Percentiles rank a stretch among this genome's conserved stretches.
These are phyloP conservation scores for Leptopilina boulardi DNA, from an alignment of 1,140 invertebrate genomes.

Conservation along the genomic window DNA sequence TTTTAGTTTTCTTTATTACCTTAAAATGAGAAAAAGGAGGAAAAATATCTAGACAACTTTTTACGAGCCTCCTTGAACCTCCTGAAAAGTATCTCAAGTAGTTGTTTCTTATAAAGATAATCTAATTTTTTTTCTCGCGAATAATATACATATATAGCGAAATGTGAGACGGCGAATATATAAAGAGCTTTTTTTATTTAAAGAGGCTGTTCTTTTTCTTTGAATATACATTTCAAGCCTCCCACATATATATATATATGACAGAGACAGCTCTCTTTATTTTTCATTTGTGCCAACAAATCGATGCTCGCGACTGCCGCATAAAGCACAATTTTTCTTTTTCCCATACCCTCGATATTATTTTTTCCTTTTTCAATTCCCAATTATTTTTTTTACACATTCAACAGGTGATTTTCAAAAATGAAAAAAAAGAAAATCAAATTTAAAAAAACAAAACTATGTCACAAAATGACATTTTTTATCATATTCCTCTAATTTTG, in stretches of 20 bases:
- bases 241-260: not conserved
- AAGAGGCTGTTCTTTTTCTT: not conserved
- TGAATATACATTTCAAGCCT: slow-evolving; percentile 9
- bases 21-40: not conserved
- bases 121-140: not conserved
- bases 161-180: not conserved
- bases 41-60: not conserved
- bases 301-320: slow-evolving; percentile 22
- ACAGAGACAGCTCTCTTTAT: slow-evolving; percentile 9
- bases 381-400: not conserved
- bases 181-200: slow-evolving; percentile 18
- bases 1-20: not conserved
- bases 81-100: not conserved
- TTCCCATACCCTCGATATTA: not conserved
- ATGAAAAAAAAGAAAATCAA: not conserved
- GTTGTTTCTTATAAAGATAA: not conserved
- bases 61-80: not conserved
- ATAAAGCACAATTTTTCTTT: slow-evolving; percentile 19
- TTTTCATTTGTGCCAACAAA: slow-evolving; percentile 27
- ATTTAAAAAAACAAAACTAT: not conserved
- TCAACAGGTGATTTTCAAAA: too few species aligned
- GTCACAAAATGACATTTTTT: slow-evolving; percentile 8
- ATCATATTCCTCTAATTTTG: not conserved
- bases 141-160: not conserved
- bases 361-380: not conserved